Base-by-base conservation (phyloP, 2,888 invertebrate species). In the Campoletis raptor region DNA sequence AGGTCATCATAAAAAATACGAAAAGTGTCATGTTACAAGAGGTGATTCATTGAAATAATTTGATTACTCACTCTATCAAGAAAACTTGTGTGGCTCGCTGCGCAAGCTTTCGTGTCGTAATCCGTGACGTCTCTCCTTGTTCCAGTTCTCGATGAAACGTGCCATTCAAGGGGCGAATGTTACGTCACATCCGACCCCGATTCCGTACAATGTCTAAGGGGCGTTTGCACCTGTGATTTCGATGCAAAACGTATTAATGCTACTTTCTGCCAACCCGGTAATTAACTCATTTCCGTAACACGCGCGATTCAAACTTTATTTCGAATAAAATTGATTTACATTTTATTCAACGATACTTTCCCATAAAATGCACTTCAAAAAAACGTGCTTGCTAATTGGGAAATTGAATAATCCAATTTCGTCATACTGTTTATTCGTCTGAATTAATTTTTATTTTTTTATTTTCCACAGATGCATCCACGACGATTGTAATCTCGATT, bases 141-240 rank as follows among this genome's bases (percentile, higher is more conserved):
- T 86, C 52, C 81, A 92, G 93, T 83, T 83, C 86, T 92, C n/a
- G 90, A 89, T 2, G 90, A 90, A 74, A 67, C 66, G 15, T 93
- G 92, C 67, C 6, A 45, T 7, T 88, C 77, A n/a, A 54, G 85
- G 2, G 88, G 85, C 7, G 92, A 93, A 81, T 93, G 93, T 81
- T 92, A 91, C 83, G 79, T 90, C 69, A 85, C 81, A 72, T 81
- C 57, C 36, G 61, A 85, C 54, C 21, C 66, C 40, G n/a, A 88
- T 15, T 72, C 83, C 45, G 87, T 89, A n/a, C 52, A 84, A 12
- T 90, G 90, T 67, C 74, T 77, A 3, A 89, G 85, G n/a, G 89
- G 89, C 40, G n/a, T 87, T 30, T 90, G 89, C 84, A 82, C 37
- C n/a, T 90, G 89, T 48, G 54, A 73, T 40, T 86, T 78, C 37